phyloP scores from a whole-genome alignment of 2,797 vertebrate genomes.

The Acanthurus lineatus region DNA sequence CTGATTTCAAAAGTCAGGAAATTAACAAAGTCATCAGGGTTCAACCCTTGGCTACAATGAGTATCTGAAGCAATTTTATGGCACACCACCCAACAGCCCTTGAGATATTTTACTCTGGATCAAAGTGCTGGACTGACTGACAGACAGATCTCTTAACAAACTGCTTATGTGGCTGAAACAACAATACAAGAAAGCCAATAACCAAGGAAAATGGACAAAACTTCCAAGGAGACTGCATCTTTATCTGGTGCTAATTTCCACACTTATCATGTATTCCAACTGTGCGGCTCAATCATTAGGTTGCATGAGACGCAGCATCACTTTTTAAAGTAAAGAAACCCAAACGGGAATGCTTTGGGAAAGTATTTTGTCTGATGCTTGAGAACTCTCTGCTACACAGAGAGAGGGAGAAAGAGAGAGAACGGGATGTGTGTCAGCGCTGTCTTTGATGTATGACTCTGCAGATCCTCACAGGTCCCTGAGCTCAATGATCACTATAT shows the following conservation, averaged over 20 bases:
- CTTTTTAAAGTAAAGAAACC: conserved; percentile 17
- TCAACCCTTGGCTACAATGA: not conserved
- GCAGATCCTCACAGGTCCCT: conserved; percentile 59
- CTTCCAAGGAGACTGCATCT: not conserved
- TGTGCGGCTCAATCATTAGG: not conserved
- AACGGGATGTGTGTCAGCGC: conserved; percentile 35
- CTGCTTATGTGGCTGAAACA: not conserved
- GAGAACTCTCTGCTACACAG: conserved; percentile 16
- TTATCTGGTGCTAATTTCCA: not conserved
- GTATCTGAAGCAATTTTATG: not conserved
- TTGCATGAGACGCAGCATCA: not conserved
- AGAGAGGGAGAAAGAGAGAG: conserved; percentile 15
- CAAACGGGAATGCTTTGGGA: not conserved
- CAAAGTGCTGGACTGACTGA: not conserved
- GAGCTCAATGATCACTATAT: conserved; percentile 75
- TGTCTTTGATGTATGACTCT: conserved; percentile 67
- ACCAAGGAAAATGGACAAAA: not conserved
- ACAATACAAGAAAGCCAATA: not conserved
- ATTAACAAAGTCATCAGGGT: not conserved
- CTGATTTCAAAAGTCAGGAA: not conserved
- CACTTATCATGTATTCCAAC: conserved; percentile 16
- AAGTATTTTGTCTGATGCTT: conserved; percentile 9
- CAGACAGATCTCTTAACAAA: not conserved
- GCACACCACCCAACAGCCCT: not conserved
- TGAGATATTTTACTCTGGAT: not conserved